Base-by-base conservation (phyloP, 1,140 invertebrate genomes). In the Heliothis subflexa region DNA sequence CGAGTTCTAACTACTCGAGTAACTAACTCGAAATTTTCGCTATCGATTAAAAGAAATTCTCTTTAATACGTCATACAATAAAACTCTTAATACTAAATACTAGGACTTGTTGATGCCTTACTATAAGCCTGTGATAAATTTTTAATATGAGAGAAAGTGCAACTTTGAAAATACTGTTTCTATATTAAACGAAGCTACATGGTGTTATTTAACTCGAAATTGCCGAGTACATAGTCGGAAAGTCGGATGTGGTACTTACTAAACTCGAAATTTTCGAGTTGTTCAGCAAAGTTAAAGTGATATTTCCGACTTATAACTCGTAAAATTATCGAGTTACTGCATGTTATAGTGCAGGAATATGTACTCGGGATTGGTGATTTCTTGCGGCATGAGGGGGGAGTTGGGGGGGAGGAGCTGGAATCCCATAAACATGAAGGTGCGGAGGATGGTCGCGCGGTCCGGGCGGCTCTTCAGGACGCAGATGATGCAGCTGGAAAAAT, bases 341-440 rank as follows among this genome's bases (percentile, higher is more conserved):
- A 98, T 97, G 91, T 96, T 96, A 94, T 97, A 98, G 84, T 97
- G 95, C 96, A 98, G 96, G 94, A 97, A 97, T 84, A 97, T 95
- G 91, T 97, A 97, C 83, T 96, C 96, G 12, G 95, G 95, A 81
- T 96, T 91, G 86, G 95, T 95, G 86, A 96, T 95, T 85, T 96
- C 96, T 88, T 92, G 95, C 87, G 97, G 96, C 85, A 97, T 95
- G 83, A 98, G 94, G n/a, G 96, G 95, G 73, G 98, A 97, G 84
- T 96, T 97, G 64, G 98, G 98, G 54, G 97, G 96, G 81, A 99
- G 95, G 59, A 97, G 96, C 81, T 96, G 96, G 95, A 99, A 99
- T 61, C 98, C 98, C 95, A 99, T 96, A 95, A 99, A 99, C 97
- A 99, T 99, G 96, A 99, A 99, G 68, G 98, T 98, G 86, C 98